Evolutionary conservation across 2,888 invertebrate species (phyloP).

Genomic region (Euzophera pinguis): DNA sequence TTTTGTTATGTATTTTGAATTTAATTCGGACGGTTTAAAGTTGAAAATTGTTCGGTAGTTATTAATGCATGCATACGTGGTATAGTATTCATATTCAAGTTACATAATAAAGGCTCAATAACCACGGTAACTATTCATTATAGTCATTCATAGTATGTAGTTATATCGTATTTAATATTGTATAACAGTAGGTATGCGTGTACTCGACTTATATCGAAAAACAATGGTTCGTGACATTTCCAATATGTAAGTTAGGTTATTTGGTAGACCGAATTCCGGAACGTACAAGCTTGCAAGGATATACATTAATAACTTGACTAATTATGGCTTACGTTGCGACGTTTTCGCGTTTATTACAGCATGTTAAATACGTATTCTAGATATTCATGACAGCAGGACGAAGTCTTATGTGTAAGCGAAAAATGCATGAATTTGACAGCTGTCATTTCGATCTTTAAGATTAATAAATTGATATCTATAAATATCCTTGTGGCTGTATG

Average conservation of each 20-base stretch:
- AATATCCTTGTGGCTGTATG: conserved; percentile 5
- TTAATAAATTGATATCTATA: background rate
- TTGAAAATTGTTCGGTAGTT: conserved; percentile 18
- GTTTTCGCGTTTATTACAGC: too few species aligned
- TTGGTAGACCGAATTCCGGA: conserved; percentile 36
- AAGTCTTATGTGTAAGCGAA: too few species aligned
- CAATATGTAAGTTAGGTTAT: conserved; percentile 55
- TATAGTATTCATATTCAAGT: conserved; percentile 36
- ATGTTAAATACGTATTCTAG: too few species aligned
- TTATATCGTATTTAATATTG: conserved; percentile 42
- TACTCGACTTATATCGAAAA: conserved; percentile 62
- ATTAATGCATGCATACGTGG: conserved; percentile 17
- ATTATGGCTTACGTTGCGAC: too few species aligned
- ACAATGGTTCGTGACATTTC: conserved; percentile 76
- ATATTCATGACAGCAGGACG: too few species aligned
- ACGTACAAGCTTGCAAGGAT: conserved; percentile 14
- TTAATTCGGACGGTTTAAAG: conserved; percentile 1
- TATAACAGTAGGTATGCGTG: conserved; percentile 45
- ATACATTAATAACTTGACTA: too few species aligned
- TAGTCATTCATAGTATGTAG: conserved; percentile 60
- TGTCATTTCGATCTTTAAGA: background rate
- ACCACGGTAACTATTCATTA: conserved; percentile 43
- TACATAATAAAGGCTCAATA: conserved; percentile 62
- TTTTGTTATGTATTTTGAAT: conserved; percentile 62
- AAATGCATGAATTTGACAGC: background rate